These are phyloP conservation scores for Sisyra terminalis DNA, from an alignment of 2,888 invertebrate species.

Conservation along the genomic window DNA sequence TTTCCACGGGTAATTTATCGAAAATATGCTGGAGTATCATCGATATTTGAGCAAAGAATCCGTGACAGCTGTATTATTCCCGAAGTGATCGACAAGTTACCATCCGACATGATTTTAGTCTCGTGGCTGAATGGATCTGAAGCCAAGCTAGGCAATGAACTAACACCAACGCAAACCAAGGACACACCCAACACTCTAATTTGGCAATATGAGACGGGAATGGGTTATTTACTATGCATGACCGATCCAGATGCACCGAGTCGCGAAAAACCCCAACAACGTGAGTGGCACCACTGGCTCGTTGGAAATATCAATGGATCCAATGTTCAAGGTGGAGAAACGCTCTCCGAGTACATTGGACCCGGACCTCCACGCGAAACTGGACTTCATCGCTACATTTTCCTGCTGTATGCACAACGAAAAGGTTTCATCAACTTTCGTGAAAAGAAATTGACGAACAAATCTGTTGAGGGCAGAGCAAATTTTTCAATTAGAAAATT, in stretches of 20 bases:
- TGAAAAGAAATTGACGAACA: conserved; percentile 30
- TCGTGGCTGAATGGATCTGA: conserved; percentile 16
- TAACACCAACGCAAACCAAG: conserved; percentile 20
- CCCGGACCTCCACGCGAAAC: conserved; percentile 62
- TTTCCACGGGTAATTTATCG: no score
- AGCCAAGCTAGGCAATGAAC: conserved; percentile 18
- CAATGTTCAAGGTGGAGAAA: conserved; percentile 52
- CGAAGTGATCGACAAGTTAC: no score
- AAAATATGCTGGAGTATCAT: no score
- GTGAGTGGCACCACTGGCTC: conserved; percentile 88
- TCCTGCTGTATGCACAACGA: conserved; percentile 49
- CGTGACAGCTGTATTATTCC: no score
- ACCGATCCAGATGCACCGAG: conserved; percentile 86
- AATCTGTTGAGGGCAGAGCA: conserved; percentile 32
- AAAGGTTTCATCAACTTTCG: conserved; percentile 31
- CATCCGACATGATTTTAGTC: conserved; percentile 13
- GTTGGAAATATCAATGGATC: conserved; percentile 70
- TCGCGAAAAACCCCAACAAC: conserved; percentile 53
- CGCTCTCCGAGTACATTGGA: conserved; percentile 61
- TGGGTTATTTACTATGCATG: conserved; percentile 41
- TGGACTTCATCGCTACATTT: conserved; percentile 53
- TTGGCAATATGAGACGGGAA: conserved; percentile 24
- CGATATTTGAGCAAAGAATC: no score
- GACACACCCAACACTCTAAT: conserved; percentile 32
- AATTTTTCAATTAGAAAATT: conserved; percentile 53